Evolutionary conservation across 2,888 invertebrate species (phyloP), one percentile per base, ranked within the genome.

Genomic region (Chymomyza caudatula): DNA sequence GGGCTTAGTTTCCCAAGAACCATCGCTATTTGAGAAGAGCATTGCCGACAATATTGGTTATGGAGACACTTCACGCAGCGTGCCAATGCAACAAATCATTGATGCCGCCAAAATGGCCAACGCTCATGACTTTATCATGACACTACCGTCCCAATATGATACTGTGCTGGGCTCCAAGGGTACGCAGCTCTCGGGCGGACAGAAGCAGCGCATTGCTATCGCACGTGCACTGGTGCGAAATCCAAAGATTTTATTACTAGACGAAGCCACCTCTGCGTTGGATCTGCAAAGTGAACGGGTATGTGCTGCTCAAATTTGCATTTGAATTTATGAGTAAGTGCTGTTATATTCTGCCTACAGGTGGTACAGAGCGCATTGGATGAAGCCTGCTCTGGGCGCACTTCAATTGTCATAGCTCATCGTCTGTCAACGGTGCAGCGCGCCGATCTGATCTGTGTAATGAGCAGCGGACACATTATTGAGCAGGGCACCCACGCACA

Each of bases 41-140:
- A 96, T 98, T 66, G 94, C 92, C 0, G 96, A 97, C 78, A 98
- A 98, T 88, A 97, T 98, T 71, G 94, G 95, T 0, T 98, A 98
- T 85, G 98, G 98, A 0, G 95, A 96, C 88, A 96, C 95, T 85
- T 89, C 91, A 0, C 91, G 94, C 4, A 88, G 88, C 2, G 93
- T 94, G 1, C 83, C 91, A 1, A 92, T 93, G 91, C 92, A 93
- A 29, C 96, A 96, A 86, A 93, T 97, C 37, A 94, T 96, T 2
- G 92, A 93, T 53, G 95, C 95, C 0, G 95, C 96, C 0, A 94
- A 94, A 86, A 93, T 94, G 87, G 96, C 97, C 0, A 97, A 97
- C 87, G 96, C 97, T 76, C 97, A 97, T 87, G 94, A 93, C 77
- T 97, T 97, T 83, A 94, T 97, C 60, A 88, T 92, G n/a, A 92